Base-by-base conservation (phyloP, 2,797 vertebrate species). In the Schizopygopsis malacanthus region DNA sequence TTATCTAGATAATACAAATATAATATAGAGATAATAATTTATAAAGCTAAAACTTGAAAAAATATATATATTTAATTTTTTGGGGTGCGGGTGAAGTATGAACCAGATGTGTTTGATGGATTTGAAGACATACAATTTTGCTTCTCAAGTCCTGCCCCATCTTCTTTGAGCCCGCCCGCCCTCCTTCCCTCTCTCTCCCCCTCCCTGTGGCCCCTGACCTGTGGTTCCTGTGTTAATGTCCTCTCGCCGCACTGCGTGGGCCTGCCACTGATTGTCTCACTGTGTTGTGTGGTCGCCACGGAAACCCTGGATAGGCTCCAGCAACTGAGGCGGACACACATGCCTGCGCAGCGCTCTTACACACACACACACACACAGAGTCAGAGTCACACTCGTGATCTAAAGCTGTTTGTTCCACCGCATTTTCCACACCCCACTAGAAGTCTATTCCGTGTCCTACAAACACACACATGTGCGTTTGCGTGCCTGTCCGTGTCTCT, bases 301-400 rank as follows among this genome's bases (percentile, higher is more conserved):
- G 95, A 96, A 96, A 96, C 95, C 95, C 94, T 96, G 95, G 95
- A 95, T 91, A 93, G 94, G 94, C 93, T 96, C 95, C 95, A 96
- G 93, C 94, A 92, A 95, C 95, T 93, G 93, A 95, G 91, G 93
- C 92, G 91, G 94, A 94, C 93, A 94, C 94, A 93, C 93, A 94
- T 91, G 90, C 91, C 91, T 91, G 91, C 94, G 92, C 91, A 86
- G 79, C 47, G 9, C 90, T 87, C 78, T 77, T 90, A 56, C 54
- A 52, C 84, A 84, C 45, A 47, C 79, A 47, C 79, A 65, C 85
- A 81, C 83, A 77, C 79, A 63, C 82, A 33, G 2, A 70, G 75
- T 25, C 85, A 70, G 75, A 82, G 87, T 85, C 87, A 83, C 85
- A 86, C 73, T 78, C 52, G 76, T 71, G 75, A 82, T 82, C 69